Base-by-base conservation (phyloP, 2,113 vertebrate genomes). In the Myrmecophaga tridactyla region DNA sequence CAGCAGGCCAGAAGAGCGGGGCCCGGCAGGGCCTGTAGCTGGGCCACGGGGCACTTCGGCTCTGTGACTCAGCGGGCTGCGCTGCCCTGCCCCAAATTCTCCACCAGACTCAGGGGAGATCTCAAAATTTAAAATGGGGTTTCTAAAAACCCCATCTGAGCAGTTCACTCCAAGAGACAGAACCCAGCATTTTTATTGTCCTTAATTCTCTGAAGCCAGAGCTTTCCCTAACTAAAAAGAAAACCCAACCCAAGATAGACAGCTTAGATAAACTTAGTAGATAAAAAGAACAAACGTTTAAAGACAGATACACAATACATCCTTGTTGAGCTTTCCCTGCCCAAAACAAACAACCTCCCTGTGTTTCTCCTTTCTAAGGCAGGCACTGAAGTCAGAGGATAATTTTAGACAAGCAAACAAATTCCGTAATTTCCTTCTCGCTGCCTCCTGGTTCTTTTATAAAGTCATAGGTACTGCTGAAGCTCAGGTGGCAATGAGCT, bases 311-410 rank as follows among this genome's bases (percentile, higher is more conserved):
- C 62, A 92, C 53, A 69, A 2, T 8, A 41, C 87, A 34, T 43
- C 2, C 63, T 12, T 21, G 63, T 0, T 20, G 51, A 0, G 27
- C 63, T 8, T 81, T 73, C 76, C 62, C 92, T 63, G 73, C 81
- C 85, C 62, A 65, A 85, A 56, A 69, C 94, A 94, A 96, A 90
- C n/a, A 63, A 51, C 67, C 92, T 46, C 20, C 63, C 88, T 7
- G 8, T 1, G 34, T 67, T 78, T 15, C 56, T 84, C 82, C 65
- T 95, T 31, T 77, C 88, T 78, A 63, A 86, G 62, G 0, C 43
- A 83, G 75, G 76, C 36, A 31, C 41, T 3, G 18, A 78, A 46
- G n/a, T 70, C 92, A 76, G 23, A 10, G 41, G 78, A 43, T 84
- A 83, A 89, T 76, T 85, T 91, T 51, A 82, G 56, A 77, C 36